These are phyloP conservation scores for Taphrorychus bicolor DNA, from an alignment of 2,888 invertebrate species.

Conservation along the genomic window DNA sequence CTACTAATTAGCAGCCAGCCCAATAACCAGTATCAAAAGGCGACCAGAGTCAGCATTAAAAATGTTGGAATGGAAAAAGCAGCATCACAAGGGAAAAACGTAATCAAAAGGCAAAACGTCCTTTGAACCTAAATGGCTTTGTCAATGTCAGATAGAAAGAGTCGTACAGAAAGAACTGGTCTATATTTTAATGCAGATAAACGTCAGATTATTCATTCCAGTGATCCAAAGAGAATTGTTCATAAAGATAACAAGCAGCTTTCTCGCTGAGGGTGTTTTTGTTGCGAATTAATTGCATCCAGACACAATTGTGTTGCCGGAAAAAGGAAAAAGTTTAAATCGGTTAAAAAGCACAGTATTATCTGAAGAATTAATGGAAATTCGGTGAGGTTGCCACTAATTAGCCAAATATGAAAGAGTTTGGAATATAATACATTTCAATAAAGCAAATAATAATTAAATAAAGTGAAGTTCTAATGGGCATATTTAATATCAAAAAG, in stretches of 20 bases:
- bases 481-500: background rate
- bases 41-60: background rate
- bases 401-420: slow-evolving; percentile 4
- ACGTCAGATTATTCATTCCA: slow-evolving; percentile 38
- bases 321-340: slow-evolving; percentile 34
- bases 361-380: slow-evolving; percentile 26
- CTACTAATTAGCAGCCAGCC: slow-evolving; percentile 3
- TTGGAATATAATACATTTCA: background rate
- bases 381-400: slow-evolving; percentile 5
- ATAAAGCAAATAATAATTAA: background rate
- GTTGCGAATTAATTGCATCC: slow-evolving; percentile 40
- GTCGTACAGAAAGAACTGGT: slow-evolving; percentile 30
- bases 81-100: slow-evolving; percentile 12
- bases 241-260: slow-evolving; percentile 42
- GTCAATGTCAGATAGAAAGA: slow-evolving; percentile 29
- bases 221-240: slow-evolving; percentile 37
- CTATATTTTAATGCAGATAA: slow-evolving; percentile 36
- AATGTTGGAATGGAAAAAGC: background rate
- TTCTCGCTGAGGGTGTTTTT: slow-evolving; percentile 38
- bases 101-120: slow-evolving; percentile 31
- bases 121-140: slow-evolving; percentile 30
- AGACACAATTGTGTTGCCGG: slow-evolving; percentile 40
- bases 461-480: background rate
- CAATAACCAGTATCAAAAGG: slow-evolving; percentile 8
- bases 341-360: slow-evolving; percentile 34